Evolutionary conservation across 2,113 vertebrate species (phyloP), one percentile per base, ranked within the genome.

Genomic region (Sinocyclocheilus anshuiensis): DNA sequence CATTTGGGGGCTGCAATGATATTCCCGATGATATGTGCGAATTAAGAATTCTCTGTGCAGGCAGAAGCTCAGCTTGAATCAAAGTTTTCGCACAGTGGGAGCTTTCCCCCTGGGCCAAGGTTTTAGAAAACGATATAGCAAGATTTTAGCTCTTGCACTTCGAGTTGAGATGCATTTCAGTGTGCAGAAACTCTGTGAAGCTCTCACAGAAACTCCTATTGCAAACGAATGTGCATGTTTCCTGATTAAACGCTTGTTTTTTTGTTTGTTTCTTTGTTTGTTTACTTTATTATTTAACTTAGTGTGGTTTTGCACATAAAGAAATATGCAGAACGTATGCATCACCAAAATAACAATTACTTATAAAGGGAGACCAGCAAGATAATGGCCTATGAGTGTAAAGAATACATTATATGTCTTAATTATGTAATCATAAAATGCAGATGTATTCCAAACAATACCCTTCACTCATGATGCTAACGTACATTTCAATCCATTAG

Each of bases 61-160:
- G 67, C 69, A 74, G 82, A 84, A 74, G 48, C 82, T 75, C 82
- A 84, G 82, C 65, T 83, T 83, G 63, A 83, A 71, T 55, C 2
- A 6, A 71, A 74, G 82, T 42, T 84, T 84, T 74, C 3, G 33
- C 82, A 39, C 82, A 84, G 69, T 55, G 50, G 82, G 82, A 84
- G 48, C 50, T 59, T 74, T 74, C 33, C 57, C 69, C 33, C 69
- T 39, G 29, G 29, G 53, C 69, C 67, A 74, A 74, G 67, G 50
- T 74, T 74, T 82, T 59, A 84, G 45, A 84, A 84, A 84, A 53
- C 45, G 7, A 57, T 84, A 39, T 39, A 67, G 69, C 20, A 57
- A 57, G 69, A 84, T 16, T 50, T 36, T 18, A 84, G 33, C 29
- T 71, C 26, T 71, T 65, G 10, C 9, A 33, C 63, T 71, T 50